Evolutionary conservation across 1,140 invertebrate species (phyloP).

Genomic region (Apocrypta bakeri): DNA sequence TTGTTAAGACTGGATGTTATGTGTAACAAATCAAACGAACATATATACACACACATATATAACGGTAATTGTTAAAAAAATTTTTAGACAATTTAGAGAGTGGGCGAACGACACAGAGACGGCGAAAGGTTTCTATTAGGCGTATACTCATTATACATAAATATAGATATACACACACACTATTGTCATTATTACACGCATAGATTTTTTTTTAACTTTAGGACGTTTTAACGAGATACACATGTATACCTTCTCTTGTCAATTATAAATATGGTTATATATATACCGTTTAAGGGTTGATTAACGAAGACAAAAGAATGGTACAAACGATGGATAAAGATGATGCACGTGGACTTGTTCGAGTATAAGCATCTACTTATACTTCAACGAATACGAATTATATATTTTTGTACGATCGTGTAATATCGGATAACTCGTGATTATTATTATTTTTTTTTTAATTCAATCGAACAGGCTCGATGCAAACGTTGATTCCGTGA

Average conservation of each 20-base stretch:
- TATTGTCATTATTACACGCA: not conserved
- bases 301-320: not conserved
- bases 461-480: not conserved
- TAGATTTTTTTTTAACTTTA: too few relatives aligned
- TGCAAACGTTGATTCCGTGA: not conserved
- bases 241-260: not conserved
- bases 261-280: not conserved
- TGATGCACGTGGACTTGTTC: not conserved
- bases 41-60: constrained; percentile 13
- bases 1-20: constrained; percentile 31
- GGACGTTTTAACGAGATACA: not conserved
- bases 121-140: constrained; percentile 44
- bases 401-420: constrained; percentile 27
- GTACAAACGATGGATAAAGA: not conserved
- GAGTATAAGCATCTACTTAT: constrained; percentile 20
- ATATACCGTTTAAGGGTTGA: not conserved
- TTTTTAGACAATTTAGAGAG: not conserved
- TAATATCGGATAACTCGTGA: not conserved
- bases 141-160: not conserved
- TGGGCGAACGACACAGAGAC: not conserved
- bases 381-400: too few relatives aligned
- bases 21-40: not conserved
- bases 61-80: not conserved
- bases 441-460: constrained; percentile 11
- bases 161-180: constrained; percentile 13